These are phyloP conservation scores for Branchipolynoe longqiensis DNA, from an alignment of 2,888 invertebrate species.

Conservation along the genomic window DNA sequence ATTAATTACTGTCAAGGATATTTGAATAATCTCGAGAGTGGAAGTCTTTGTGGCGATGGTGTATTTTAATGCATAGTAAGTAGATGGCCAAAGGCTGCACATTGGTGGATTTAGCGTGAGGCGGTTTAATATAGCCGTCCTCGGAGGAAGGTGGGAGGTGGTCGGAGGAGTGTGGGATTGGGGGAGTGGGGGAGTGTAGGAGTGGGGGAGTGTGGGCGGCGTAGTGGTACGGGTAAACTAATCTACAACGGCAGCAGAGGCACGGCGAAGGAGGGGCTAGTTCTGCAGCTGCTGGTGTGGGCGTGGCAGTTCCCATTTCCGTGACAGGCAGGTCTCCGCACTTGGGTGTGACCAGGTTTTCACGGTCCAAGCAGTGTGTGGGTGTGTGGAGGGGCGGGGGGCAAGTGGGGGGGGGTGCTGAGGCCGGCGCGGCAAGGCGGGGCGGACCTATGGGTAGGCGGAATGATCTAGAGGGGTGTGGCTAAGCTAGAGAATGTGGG, in stretches of 20 bases:
- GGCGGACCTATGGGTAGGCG: background rate
- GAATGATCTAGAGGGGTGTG: background rate
- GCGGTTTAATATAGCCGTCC: background rate
- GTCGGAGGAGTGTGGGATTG: background rate
- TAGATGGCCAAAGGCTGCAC: conserved; percentile 6
- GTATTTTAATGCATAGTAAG: conserved; percentile 36
- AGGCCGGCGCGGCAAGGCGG: too few species aligned
- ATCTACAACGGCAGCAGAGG: too few species aligned
- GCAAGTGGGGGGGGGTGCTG: too few species aligned
- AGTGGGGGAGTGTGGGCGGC: background rate
- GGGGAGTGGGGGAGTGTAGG: background rate
- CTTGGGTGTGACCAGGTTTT: too few species aligned
- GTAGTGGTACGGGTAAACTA: too few species aligned
- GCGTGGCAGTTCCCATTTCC: too few species aligned
- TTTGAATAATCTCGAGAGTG: conserved; percentile 19
- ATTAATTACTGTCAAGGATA: background rate
- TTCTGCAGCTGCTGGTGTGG: too few species aligned
- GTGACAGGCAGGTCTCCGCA: too few species aligned
- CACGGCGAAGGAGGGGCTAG: too few species aligned
- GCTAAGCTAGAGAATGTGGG: background rate
- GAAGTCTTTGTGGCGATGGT: background rate
- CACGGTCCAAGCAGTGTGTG: too few species aligned
- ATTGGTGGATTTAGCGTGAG: background rate
- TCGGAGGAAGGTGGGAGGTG: background rate
- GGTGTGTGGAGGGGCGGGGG: too few species aligned